A percentile compares a stretch with the other conserved stretches of the same genome.
phyloP scores from a whole-genome alignment of 2,113 vertebrate species.

The Podocnemis expansa region DNA sequence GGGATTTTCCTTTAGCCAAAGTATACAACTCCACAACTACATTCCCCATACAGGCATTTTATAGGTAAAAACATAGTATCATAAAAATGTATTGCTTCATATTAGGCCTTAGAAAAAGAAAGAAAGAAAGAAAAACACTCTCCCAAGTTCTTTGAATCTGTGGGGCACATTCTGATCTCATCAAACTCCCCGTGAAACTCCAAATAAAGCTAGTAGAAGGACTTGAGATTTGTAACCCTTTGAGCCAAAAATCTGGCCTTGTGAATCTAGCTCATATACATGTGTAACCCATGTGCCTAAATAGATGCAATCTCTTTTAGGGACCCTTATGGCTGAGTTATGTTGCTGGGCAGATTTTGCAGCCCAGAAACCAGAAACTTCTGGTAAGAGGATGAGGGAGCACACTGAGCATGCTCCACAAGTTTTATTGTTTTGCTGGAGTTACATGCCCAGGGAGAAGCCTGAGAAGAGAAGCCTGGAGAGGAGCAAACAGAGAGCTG shows the following conservation, averaged over 20 bases:
- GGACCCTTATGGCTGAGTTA: too few species aligned
- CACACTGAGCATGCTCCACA: too few species aligned
- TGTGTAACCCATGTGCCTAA: too few species aligned
- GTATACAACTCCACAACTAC: not conserved
- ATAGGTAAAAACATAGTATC: not conserved
- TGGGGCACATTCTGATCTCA: slow-evolving; percentile 11
- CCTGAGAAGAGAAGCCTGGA: too few species aligned
- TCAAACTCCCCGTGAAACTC: not conserved
- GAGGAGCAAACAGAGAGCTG: too few species aligned
- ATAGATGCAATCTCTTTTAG: too few species aligned
- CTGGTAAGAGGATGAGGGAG: too few species aligned
- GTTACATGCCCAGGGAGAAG: too few species aligned
- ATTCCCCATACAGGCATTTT: not conserved
- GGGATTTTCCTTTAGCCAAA: not conserved
- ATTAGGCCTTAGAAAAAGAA: not conserved
- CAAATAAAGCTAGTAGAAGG: not conserved
- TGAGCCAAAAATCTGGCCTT: not conserved
- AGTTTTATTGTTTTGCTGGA: too few species aligned
- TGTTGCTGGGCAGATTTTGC: too few species aligned
- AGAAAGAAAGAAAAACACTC: too few species aligned
- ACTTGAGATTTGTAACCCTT: not conserved
- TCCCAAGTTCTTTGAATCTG: not conserved
- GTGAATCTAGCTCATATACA: not conserved
- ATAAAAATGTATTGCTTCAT: not conserved
- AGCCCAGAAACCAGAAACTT: too few species aligned